Evolutionary conservation across 1,140 invertebrate species (phyloP), one percentile per base, ranked within the genome.

Genomic region (Pectinophora gossypiella): DNA sequence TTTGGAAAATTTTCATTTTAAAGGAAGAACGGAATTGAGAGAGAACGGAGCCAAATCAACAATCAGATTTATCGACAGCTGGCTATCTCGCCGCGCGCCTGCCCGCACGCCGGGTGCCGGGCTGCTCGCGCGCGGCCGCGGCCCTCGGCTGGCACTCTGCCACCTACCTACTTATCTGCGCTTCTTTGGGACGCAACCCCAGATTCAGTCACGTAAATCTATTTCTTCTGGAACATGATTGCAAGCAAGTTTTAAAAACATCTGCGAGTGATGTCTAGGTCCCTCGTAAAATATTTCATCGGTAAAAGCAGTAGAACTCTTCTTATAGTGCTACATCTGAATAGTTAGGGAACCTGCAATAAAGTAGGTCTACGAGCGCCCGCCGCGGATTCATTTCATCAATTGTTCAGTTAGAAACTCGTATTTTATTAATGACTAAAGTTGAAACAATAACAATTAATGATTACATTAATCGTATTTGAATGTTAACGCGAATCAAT

Each of bases 121-220:
- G 27, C 27, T 32, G 9, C 6, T n/a, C 27, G 27, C 1, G 2
- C n/a, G 6, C 6, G 9, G 9, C 9, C 27, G n/a, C 9, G 27
- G 9, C n/a, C 9, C 27, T 32, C 22, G 4, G 27, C 27, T 32
- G 27, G 27, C 27, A 32, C 27, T 1, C 9, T 32, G 27, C 27
- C 27, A 32, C 6, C 9, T n/a, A 32, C 6, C 9, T 32, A 7
- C 27, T 32, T 32, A 32, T 32, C 27, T 32, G 9, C 27, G 27
- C 27, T 32, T 32, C 27, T 32, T 32, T 32, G 27, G 9, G n/a
- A 32, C 56, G 47, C 47, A 54, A 55, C 35, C 18, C 18, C 19
- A 12, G 49, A 18, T 35, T 54, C 21, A 23, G 46, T 56, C 56
- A 63, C 61, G 54, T 54, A 23, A 59, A 59, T 47, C 47, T 54